Evolutionary conservation across 2,113 vertebrate species (phyloP).

Genomic region (Ceyx cyanopectus): DNA sequence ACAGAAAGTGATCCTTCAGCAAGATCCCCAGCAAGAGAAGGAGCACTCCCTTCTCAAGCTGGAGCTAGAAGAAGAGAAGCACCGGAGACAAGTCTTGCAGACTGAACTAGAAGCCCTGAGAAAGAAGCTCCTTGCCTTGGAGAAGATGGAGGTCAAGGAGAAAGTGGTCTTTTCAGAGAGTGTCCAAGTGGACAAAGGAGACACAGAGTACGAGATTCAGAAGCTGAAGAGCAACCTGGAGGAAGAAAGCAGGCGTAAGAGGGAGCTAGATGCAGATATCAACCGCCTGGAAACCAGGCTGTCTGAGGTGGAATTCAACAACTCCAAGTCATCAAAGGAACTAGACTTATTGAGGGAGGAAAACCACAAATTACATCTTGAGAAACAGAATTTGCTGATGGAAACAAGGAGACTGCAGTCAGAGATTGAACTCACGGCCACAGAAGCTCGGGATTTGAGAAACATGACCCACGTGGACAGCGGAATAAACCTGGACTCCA

Average conservation of each 20-base stretch:
- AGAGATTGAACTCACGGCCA: slow-evolving; percentile 90
- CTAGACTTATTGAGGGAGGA: slow-evolving; percentile 93
- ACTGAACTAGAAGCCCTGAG: slow-evolving; percentile 85
- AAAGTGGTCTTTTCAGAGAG: slow-evolving; percentile 95
- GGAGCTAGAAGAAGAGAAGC: slow-evolving; percentile 92
- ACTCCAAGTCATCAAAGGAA: slow-evolving; percentile 94
- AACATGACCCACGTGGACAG: slow-evolving; percentile 78
- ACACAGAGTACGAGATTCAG: slow-evolving; percentile 90
- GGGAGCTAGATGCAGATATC: slow-evolving; percentile 87
- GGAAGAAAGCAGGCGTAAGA: slow-evolving; percentile 85
- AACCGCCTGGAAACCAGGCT: slow-evolving; percentile 80
- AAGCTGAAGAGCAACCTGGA: slow-evolving; percentile 87
- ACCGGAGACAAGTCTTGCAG: slow-evolving; percentile 88
- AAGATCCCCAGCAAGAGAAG: slow-evolving; percentile 95
- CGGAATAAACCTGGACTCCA: slow-evolving; percentile 83
- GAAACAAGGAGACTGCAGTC: slow-evolving; percentile 89
- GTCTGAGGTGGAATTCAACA: slow-evolving; percentile 91
- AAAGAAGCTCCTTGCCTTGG: slow-evolving; percentile 85
- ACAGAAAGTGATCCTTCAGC: slow-evolving; percentile 95
- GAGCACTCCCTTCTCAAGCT: slow-evolving; percentile 90
- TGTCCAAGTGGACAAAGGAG: slow-evolving; percentile 92
- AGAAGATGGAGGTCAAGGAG: slow-evolving; percentile 91
- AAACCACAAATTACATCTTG: slow-evolving; percentile 89
- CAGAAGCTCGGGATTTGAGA: slow-evolving; percentile 86
- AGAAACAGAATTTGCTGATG: slow-evolving; percentile 90